A percentile compares a stretch with the other conserved stretches of the same genome.
Conservation (phyloP, 2,113 vertebrate genomes). For the Pantherophis guttatus region DNA sequence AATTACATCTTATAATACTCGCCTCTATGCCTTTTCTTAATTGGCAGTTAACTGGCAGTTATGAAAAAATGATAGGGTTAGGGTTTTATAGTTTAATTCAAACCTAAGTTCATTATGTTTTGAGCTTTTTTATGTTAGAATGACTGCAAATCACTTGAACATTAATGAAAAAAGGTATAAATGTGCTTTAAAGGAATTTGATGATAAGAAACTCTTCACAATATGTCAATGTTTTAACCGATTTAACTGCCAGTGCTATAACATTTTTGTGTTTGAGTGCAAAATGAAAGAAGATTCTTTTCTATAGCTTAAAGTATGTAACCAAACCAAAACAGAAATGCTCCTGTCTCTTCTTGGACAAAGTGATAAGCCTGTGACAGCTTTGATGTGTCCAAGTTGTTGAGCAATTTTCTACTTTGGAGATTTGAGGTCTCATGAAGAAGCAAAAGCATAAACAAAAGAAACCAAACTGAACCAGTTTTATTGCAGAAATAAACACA, state of each 20-base stretch:
- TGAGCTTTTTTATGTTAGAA: neutral
- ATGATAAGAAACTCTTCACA: neutral
- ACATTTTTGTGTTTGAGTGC: neutral
- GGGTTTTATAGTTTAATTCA: neutral
- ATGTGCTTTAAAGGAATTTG: neutral
- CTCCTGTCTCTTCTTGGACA: neutral
- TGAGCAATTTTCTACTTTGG: neutral
- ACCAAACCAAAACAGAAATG: neutral
- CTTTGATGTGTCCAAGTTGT: neutral
- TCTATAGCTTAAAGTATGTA: neutral
- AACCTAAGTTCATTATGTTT: neutral
- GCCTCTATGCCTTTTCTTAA: neutral
- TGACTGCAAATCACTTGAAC: neutral
- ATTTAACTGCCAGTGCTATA: neutral
- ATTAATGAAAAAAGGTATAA: neutral
- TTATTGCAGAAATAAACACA: neutral
- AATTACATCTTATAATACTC: neutral
- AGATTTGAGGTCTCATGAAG: neutral
- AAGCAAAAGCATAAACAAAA: neutral
- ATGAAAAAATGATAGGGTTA: neutral
- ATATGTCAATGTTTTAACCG: neutral
- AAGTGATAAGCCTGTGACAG: neutral
- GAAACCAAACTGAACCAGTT: neutral
- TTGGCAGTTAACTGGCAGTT: neutral
- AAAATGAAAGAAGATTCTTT: neutral